Evolutionary conservation across 1,140 invertebrate genomes (phyloP).

Genomic region (Nephotettix cincticeps): DNA sequence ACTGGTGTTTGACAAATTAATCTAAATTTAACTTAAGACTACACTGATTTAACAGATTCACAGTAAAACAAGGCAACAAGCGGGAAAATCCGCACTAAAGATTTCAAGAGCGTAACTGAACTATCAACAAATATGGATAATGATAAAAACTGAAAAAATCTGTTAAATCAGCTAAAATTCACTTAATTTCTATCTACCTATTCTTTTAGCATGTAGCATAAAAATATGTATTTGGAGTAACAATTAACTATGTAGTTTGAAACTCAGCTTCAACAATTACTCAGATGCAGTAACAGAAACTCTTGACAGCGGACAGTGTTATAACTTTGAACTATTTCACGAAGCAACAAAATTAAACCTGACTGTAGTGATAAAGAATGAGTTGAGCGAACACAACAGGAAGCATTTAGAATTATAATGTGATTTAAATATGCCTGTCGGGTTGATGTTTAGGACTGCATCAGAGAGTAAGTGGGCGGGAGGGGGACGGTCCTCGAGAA

Average conservation of each 20-base stretch:
- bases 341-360: too few species aligned
- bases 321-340: too few species aligned
- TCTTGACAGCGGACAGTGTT: too few species aligned
- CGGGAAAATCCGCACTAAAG: too few species aligned
- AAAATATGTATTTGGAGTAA: background rate
- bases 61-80: background rate
- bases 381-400: too few species aligned
- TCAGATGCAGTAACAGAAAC: too few species aligned
- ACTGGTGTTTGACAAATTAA: slow-evolving; percentile 28
- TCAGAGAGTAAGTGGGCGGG: slow-evolving; percentile 24
- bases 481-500: slow-evolving; percentile 3
- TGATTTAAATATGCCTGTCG: too few species aligned
- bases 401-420: too few species aligned
- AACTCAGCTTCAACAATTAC: too few species aligned
- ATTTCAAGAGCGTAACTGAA: background rate
- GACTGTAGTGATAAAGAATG: too few species aligned
- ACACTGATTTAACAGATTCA: slow-evolving; percentile 19
- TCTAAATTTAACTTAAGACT: background rate
- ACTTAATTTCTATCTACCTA: background rate
- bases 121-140: background rate
- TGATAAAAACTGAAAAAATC: background rate
- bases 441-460: slow-evolving; percentile 14
- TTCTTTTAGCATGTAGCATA: background rate
- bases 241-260: background rate
- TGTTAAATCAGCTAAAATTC: slow-evolving; percentile 14